Evolutionary conservation across 2,888 invertebrate genomes (phyloP).

Genomic region (Aspidiotus rigidus): DNA sequence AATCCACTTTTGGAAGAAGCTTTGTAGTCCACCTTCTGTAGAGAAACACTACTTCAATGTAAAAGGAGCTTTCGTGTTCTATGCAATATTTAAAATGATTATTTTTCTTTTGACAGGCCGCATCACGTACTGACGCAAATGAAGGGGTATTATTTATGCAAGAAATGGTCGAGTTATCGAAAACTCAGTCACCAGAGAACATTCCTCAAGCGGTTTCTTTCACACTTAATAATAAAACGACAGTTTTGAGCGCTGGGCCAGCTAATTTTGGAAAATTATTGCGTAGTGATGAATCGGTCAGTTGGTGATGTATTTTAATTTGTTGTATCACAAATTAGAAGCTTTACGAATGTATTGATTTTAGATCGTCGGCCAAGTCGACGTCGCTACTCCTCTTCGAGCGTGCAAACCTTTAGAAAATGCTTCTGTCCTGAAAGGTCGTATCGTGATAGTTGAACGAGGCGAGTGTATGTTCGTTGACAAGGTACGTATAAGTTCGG

Average conservation of each 20-base stretch:
- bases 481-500: slow-evolving; percentile 51
- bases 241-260: slow-evolving; percentile 66
- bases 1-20: too few relatives aligned
- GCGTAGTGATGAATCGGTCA: slow-evolving; percentile 47
- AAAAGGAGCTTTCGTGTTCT: too few relatives aligned
- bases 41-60: too few relatives aligned
- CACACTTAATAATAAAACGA: slow-evolving; percentile 39
- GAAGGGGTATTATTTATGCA: slow-evolving; percentile 93
- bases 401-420: slow-evolving; percentile 56
- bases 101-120: slow-evolving; percentile 54
- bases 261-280: slow-evolving; percentile 82
- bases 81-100: slow-evolving; percentile 5
- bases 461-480: slow-evolving; percentile 94
- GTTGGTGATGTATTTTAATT: slow-evolving; percentile 5
- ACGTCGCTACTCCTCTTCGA: slow-evolving; percentile 59
- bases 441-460: slow-evolving; percentile 75
- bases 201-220: slow-evolving; percentile 50
- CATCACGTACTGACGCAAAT: slow-evolving; percentile 73
- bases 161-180: slow-evolving; percentile 87
- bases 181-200: slow-evolving; percentile 55
- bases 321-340: neutral
- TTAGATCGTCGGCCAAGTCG: slow-evolving; percentile 55
- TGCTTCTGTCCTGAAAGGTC: slow-evolving; percentile 53
- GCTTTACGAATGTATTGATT: slow-evolving; percentile 11
- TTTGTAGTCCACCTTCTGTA: too few relatives aligned